A percentile compares a stretch with the other conserved stretches of the same genome.
phyloP scores from a whole-genome alignment of 2,797 vertebrate species.

The Gephyroberyx darwinii region DNA sequence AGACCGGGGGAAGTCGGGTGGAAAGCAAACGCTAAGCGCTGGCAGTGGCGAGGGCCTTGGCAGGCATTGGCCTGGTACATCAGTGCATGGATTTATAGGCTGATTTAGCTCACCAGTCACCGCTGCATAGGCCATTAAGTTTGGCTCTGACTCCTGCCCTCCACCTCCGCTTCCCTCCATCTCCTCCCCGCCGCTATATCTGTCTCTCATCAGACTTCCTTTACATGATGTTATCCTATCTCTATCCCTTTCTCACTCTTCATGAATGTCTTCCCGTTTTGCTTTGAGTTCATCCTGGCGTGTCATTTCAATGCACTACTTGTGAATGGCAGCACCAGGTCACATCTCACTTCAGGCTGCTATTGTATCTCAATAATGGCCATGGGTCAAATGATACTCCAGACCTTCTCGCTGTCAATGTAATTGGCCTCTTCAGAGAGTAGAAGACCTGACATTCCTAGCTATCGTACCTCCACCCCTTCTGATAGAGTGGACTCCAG shows the following conservation, averaged over 20 bases:
- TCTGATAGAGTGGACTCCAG: slow-evolving; percentile 8
- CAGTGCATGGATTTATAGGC: slow-evolving; percentile 65
- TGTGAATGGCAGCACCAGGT: neutral
- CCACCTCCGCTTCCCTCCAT: slow-evolving; percentile 19
- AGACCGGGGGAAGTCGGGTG: slow-evolving; percentile 61
- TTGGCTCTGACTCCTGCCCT: slow-evolving; percentile 52
- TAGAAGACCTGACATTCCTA: neutral
- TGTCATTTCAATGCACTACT: too few species aligned
- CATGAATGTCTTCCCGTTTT: neutral
- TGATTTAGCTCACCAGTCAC: slow-evolving; percentile 62
- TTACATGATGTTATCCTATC: slow-evolving; percentile 5
- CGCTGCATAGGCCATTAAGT: slow-evolving; percentile 64
- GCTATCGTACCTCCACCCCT: neutral
- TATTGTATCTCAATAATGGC: neutral
- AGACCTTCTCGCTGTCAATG: slow-evolving; percentile 2
- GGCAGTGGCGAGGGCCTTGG: slow-evolving; percentile 42
- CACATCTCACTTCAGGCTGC: neutral
- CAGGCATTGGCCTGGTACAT: slow-evolving; percentile 51
- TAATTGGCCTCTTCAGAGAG: slow-evolving; percentile 5
- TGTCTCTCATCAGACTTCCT: slow-evolving; percentile 12
- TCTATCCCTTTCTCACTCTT: neutral
- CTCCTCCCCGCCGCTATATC: slow-evolving; percentile 40
- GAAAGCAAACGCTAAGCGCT: slow-evolving; percentile 60
- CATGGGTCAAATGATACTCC: neutral
- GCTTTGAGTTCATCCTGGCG: neutral